Base-by-base conservation (phyloP, 2,888 invertebrate species). In the Caenorhabditis sinica region DNA sequence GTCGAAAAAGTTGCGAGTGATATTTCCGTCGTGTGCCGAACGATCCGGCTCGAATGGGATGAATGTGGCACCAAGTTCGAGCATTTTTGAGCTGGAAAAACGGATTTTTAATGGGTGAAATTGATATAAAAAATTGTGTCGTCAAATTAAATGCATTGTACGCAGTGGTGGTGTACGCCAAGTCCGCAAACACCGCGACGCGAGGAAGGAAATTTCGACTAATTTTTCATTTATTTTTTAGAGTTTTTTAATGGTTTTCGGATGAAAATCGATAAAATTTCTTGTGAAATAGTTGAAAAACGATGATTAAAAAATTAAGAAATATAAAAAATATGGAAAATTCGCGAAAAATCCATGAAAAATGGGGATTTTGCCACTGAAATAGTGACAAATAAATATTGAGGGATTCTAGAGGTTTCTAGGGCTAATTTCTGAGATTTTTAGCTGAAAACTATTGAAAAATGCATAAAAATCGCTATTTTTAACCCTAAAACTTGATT, bases 11-110 rank as follows among this genome's bases (percentile, higher is more conserved):
- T 85, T 85, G 25, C 85, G 69, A 9, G 81, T 85, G 63, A 80
- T 77, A 63, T 85, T 85, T 3, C 85, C 82, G 51, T 83, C 82
- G 56, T 83, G 65, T 4, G 82, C 45, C 33, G 79, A 82, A 23
- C 83, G 75, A 49, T 87, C 87, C 0, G 97, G 96, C 93, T 98
- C 97, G 93, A 98, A 98, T 90, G 96, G 95, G 88, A 97, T 93
- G 8, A 93, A 89, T 43, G 82, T 58, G 40, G 83, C 83, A 23
- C 90, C 89, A 49, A 90, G 71, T 73, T 86, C 82, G 20, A 90
- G 76, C 90, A 90, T 90, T 65, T 71, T 28, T 56, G 4, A 60
- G n/a, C n/a, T n/a, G n/a, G n/a, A n/a, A n/a, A n/a, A 43, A 25
- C 4, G 2, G 6, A 11, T 40, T 40, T 40, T 40, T 40, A 2